A percentile compares a stretch with the other conserved stretches of the same genome.
These are phyloP conservation scores for Merops nubicus DNA, from an alignment of 2,113 vertebrate genomes.

Conservation along the genomic window DNA sequence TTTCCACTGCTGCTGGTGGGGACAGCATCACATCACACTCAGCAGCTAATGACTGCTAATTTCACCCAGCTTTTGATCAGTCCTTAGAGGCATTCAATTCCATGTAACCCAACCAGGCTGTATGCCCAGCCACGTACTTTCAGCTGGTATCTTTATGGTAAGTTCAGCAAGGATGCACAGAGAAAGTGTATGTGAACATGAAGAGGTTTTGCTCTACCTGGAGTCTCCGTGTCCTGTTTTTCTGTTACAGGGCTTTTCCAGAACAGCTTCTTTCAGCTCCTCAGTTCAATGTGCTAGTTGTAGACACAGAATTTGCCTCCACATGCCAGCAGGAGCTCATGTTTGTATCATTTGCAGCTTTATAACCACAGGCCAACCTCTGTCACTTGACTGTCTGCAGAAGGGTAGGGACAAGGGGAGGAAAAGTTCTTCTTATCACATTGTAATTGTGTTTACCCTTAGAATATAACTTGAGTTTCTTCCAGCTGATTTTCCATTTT, in stretches of 20 bases:
- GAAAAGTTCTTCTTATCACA: not conserved
- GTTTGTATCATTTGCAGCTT: not conserved
- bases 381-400: not conserved
- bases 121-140: not conserved
- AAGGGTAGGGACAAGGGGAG: not conserved
- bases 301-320: not conserved
- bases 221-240: not conserved
- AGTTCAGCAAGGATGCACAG: not conserved
- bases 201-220: not conserved
- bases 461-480: not conserved
- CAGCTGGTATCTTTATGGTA: not conserved
- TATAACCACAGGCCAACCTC: not conserved
- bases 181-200: accelerated
- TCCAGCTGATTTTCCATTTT: not conserved
- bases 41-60: not conserved
- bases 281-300: not conserved
- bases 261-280: not conserved
- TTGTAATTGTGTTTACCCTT: not conserved
- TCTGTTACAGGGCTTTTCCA: not conserved
- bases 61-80: not conserved
- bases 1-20: not conserved
- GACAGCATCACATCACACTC: not conserved
- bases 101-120: not conserved
- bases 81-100: not conserved
- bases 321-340: not conserved